phyloP scores from a whole-genome alignment of 2,888 invertebrate species.

The Trachelus stipa region DNA sequence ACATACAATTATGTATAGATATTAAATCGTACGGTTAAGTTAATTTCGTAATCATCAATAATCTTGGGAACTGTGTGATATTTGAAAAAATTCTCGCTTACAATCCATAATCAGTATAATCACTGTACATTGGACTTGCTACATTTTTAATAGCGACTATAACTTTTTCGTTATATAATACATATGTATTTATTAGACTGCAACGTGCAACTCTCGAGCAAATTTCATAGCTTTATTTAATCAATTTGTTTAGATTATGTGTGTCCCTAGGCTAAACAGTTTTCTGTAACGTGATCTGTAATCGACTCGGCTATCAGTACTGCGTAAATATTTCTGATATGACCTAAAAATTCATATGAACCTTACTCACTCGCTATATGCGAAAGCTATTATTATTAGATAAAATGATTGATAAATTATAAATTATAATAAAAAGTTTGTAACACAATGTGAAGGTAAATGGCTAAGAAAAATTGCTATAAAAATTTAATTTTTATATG shows the following conservation, averaged over 20 bases:
- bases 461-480: not conserved
- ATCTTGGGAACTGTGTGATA: not conserved
- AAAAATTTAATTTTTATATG: not conserved
- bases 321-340: not conserved
- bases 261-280: not conserved
- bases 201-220: no score
- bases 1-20: not conserved
- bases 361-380: not conserved
- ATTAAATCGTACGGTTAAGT: not conserved
- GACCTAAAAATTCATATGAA: not conserved
- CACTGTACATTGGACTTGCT: not conserved
- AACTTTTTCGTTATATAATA: not conserved
- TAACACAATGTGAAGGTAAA: not conserved
- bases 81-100: not conserved
- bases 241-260: not conserved
- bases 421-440: not conserved
- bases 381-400: not conserved
- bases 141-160: not conserved
- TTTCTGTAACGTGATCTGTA: not conserved
- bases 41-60: not conserved
- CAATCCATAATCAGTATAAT: not conserved
- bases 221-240: not conserved
- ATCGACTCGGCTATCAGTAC: not conserved
- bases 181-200: no score
- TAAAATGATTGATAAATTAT: not conserved